These are phyloP conservation scores for Porites lutea DNA, from an alignment of 64 coral and sea anemone species.

Conservation along the genomic window DNA sequence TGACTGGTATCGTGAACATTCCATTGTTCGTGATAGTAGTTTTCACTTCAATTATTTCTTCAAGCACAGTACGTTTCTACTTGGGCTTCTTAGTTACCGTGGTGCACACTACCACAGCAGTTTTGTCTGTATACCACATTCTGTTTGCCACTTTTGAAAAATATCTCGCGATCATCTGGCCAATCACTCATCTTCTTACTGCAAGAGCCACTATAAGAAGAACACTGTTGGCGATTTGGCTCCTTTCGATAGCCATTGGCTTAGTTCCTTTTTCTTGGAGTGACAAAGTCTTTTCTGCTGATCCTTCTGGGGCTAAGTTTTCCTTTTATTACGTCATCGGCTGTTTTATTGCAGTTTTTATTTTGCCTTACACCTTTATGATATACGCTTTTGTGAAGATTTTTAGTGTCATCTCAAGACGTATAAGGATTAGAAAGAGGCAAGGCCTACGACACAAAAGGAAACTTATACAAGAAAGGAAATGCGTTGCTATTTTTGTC, in stretches of 20 bases:
- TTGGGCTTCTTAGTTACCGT: slow-evolving; percentile 3
- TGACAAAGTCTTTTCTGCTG: neutral
- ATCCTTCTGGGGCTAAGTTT: neutral
- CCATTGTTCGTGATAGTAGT: slow-evolving; percentile 2
- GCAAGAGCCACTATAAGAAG: neutral
- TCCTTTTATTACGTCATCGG: neutral
- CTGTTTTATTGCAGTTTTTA: slow-evolving; percentile 14
- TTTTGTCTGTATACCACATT: slow-evolving; percentile 20
- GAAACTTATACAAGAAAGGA: slow-evolving; percentile 12
- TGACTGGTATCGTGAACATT: slow-evolving; percentile 31
- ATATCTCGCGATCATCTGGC: neutral
- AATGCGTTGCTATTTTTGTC: slow-evolving; percentile 11
- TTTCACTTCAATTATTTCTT: slow-evolving; percentile 9
- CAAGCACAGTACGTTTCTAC: neutral
- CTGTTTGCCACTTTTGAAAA: slow-evolving; percentile 21
- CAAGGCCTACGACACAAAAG: neutral
- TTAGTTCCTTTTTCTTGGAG: slow-evolving; percentile 39
- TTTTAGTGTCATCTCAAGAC: neutral
- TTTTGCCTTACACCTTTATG: slow-evolving; percentile 27
- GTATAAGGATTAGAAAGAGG: neutral
- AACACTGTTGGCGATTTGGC: slow-evolving; percentile 1
- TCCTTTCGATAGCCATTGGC: neutral
- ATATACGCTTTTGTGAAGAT: slow-evolving; percentile 44
- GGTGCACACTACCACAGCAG: slow-evolving; percentile 5
- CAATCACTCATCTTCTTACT: slow-evolving; percentile 8